Conservation (phyloP, 2,888 invertebrate species). For the Girardia tigrina region DNA sequence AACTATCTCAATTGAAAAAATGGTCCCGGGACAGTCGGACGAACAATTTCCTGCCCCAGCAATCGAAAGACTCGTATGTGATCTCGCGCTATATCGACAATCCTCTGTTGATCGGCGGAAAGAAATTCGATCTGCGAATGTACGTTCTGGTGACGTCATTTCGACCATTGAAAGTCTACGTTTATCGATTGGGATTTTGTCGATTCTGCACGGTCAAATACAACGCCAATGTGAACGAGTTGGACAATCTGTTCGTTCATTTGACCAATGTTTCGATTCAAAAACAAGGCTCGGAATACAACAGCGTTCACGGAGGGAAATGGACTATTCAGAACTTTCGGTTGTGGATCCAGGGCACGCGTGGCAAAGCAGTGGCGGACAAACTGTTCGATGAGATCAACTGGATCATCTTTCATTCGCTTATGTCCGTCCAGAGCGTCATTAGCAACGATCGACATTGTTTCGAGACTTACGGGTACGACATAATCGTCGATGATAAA, state of each 20-base stretch:
- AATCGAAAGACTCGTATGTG: conserved; percentile 59
- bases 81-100: conserved; percentile 92
- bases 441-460: conserved; percentile 83
- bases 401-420: conserved; percentile 69
- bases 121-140: conserved; percentile 80
- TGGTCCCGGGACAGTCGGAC: conserved; percentile 51
- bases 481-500: conserved; percentile 82
- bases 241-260: conserved; percentile 63
- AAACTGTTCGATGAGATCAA: conserved; percentile 67
- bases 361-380: conserved; percentile 69
- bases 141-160: conserved; percentile 84
- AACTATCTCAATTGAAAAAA: conserved; percentile 72
- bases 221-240: conserved; percentile 48
- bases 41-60: conserved; percentile 40
- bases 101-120: conserved; percentile 80
- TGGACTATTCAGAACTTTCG: conserved; percentile 78
- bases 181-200: conserved; percentile 67
- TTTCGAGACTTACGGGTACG: conserved; percentile 77
- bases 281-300: conserved; percentile 85
- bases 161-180: conserved; percentile 75
- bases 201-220: conserved; percentile 90
- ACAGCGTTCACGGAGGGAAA: conserved; percentile 81
- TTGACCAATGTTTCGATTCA: conserved; percentile 93
- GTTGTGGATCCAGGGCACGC: conserved; percentile 73
- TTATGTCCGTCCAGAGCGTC: conserved; percentile 57